These are phyloP conservation scores for Anoplopoma fimbria DNA, from an alignment of 2,113 vertebrate genomes.

Conservation along the genomic window DNA sequence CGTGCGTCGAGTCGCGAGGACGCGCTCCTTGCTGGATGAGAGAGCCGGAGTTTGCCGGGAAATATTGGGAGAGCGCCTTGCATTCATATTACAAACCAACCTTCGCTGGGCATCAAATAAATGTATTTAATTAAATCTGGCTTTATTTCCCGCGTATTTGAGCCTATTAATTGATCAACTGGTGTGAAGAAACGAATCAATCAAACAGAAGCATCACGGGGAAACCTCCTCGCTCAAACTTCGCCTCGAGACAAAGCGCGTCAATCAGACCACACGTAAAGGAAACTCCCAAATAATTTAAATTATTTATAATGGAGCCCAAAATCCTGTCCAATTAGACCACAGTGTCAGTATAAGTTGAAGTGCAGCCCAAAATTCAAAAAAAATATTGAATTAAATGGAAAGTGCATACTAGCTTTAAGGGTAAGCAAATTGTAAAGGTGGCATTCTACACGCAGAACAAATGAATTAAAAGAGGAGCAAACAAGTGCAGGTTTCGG, in stretches of 20 bases:
- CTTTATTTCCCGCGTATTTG: neutral
- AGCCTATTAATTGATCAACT: neutral
- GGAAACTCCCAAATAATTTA: neutral
- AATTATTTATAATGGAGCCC: neutral
- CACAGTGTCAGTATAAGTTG: too few species aligned
- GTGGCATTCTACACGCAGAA: neutral
- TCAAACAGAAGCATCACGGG: too few species aligned
- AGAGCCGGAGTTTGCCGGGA: neutral
- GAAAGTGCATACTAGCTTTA: too few species aligned
- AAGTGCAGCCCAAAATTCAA: neutral
- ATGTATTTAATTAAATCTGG: neutral
- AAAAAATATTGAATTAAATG: too few species aligned
- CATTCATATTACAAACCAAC: neutral
- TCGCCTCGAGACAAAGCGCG: neutral
- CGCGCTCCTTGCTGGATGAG: neutral
- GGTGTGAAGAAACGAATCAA: neutral
- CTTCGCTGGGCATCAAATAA: neutral
- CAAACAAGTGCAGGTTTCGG: neutral
- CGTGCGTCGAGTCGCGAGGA: neutral
- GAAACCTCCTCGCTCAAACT: neutral
- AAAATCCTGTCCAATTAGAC: neutral
- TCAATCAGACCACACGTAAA: neutral
- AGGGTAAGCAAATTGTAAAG: neutral
- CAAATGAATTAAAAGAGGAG: neutral
- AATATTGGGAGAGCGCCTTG: neutral